These are phyloP conservation scores for Arenaria interpres DNA, from an alignment of 2,113 vertebrate species.

Conservation along the genomic window DNA sequence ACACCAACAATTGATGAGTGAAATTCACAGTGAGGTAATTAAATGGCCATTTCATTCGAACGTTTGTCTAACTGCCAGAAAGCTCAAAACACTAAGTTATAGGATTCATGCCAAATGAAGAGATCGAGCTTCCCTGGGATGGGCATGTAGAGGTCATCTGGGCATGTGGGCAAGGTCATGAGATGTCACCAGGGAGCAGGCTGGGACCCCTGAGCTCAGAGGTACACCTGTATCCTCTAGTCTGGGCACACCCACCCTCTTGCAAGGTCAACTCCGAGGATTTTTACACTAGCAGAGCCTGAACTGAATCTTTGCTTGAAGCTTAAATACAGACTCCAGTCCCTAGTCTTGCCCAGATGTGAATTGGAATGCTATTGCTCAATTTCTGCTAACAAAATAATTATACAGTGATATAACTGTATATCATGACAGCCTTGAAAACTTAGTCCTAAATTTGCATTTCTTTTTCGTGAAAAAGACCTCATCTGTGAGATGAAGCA, in stretches of 20 bases:
- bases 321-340: background rate
- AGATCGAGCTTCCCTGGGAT: background rate
- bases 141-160: background rate
- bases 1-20: background rate
- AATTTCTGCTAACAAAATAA: background rate
- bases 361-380: background rate
- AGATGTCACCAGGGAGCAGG: background rate
- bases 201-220: background rate
- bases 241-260: background rate
- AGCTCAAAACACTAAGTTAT: background rate
- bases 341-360: background rate
- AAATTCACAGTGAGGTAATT: background rate
- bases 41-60: background rate
- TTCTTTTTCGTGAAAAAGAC: background rate
- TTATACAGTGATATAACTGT: background rate
- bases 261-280: background rate
- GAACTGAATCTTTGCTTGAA: background rate
- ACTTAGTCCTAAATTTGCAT: background rate
- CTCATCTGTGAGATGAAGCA: background rate
- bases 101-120: background rate
- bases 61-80: background rate
- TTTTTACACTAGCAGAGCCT: background rate
- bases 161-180: too few relatives aligned
- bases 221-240: background rate
- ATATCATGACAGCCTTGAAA: background rate